These are phyloP conservation scores for Aporophyla lueneburgensis DNA, from an alignment of 2,888 invertebrate genomes.

Conservation along the genomic window DNA sequence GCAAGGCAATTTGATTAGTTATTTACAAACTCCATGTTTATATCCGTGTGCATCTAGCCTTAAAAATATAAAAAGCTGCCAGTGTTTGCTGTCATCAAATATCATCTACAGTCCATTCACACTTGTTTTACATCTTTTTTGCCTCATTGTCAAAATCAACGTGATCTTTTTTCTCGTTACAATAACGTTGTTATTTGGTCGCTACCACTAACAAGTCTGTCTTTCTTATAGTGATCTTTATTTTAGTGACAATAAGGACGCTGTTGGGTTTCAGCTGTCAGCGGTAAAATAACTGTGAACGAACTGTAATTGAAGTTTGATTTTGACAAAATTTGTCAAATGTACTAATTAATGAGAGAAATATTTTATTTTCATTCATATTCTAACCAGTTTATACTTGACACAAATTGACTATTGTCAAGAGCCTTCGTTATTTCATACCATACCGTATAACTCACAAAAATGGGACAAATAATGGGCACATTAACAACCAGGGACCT, in stretches of 20 bases:
- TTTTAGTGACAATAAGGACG: no score
- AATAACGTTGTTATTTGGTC: no score
- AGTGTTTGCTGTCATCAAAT: conserved; percentile 12
- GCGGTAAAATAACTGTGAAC: no score
- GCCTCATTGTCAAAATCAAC: no score
- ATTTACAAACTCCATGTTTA: neutral
- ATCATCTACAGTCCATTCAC: no score
- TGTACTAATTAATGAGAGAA: neutral
- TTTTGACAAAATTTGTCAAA: conserved; percentile 13
- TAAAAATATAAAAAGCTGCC: conserved; percentile 1
- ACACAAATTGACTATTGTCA: conserved; percentile 3
- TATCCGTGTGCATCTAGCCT: neutral
- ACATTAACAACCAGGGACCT: conserved; percentile 72
- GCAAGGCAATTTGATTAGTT: neutral
- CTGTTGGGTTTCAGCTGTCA: no score
- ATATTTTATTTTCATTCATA: conserved; percentile 2
- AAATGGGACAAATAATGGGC: conserved; percentile 81
- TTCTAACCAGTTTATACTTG: conserved; percentile 3
- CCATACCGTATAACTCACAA: conserved; percentile 1
- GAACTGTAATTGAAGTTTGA: neutral
- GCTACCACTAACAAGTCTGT: no score
- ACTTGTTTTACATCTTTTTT: no score
- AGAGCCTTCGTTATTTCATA: conserved; percentile 1
- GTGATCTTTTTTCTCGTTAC: no score
- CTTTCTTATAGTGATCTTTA: no score